A percentile compares a stretch with the other conserved stretches of the same genome.
Evolutionary conservation across 2,888 invertebrate species (phyloP).

Genomic region (Pherbina coryleti): DNA sequence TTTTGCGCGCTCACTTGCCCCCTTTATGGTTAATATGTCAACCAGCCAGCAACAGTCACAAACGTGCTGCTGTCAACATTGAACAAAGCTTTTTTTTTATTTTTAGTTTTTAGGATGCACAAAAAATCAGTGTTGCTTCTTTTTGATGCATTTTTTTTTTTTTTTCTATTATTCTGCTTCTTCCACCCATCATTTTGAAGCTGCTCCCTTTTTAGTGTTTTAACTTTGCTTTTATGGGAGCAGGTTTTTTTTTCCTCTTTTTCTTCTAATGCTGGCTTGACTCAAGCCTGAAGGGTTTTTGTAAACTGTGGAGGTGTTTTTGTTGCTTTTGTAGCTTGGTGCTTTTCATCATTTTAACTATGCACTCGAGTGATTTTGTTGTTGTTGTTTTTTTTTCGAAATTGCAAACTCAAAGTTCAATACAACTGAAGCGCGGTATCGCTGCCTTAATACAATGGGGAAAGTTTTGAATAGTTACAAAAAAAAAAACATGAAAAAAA

Average conservation of each 20-base stretch:
- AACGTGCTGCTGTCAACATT: background rate
- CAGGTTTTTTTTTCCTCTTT: background rate
- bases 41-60: background rate
- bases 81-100: background rate
- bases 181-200: background rate
- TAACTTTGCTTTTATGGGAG: background rate
- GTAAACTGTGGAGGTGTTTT: slow-evolving; percentile 23
- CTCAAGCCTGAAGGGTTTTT: background rate
- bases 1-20: too few relatives aligned
- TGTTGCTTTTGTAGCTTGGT: slow-evolving; percentile 2
- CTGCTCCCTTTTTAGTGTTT: slow-evolving; percentile 16
- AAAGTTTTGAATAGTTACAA: slow-evolving; percentile 3
- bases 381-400: slow-evolving; percentile 22
- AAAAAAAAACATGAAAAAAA: background rate
- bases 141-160: background rate
- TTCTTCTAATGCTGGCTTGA: background rate
- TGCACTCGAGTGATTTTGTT: background rate
- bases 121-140: background rate
- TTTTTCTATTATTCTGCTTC: background rate
- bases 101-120: background rate
- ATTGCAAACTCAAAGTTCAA: slow-evolving; percentile 6
- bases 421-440: slow-evolving; percentile 5
- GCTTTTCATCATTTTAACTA: slow-evolving; percentile 24
- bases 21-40: too few relatives aligned
- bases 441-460: slow-evolving; percentile 11